Percentiles rank a stretch among this genome's conserved stretches.
phyloP scores from a whole-genome alignment of 2,888 invertebrate genomes.

The Lasiommata megera region DNA sequence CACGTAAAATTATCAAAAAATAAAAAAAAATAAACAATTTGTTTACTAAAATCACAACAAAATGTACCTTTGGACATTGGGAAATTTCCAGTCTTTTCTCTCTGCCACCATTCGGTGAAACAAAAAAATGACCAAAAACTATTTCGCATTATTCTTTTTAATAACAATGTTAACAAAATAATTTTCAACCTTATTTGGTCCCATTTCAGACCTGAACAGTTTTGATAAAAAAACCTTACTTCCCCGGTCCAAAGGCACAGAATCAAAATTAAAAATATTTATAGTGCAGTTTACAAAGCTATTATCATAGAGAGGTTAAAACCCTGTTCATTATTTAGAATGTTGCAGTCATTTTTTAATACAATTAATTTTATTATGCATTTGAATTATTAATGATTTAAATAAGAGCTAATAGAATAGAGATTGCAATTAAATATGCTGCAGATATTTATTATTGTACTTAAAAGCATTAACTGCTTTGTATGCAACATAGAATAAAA shows the following conservation, averaged over 20 bases:
- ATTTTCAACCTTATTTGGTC: constrained; percentile 38
- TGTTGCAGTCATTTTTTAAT: constrained; percentile 28
- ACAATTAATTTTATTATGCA: constrained; percentile 5
- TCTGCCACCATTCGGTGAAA: constrained; percentile 30
- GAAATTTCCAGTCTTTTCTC: constrained; percentile 40
- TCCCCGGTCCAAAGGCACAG: constrained; percentile 37
- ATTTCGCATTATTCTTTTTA: constrained; percentile 27
- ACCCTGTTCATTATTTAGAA: constrained; percentile 54
- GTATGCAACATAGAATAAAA: neutral
- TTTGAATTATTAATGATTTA: neutral
- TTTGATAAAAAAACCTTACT: constrained; percentile 21
- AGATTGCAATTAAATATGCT: neutral
- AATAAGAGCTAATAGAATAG: neutral
- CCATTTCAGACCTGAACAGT: constrained; percentile 38
- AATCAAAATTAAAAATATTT: constrained; percentile 31
- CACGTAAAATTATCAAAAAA: constrained; percentile 28
- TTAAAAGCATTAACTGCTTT: neutral
- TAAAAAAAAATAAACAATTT: constrained; percentile 13
- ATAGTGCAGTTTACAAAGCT: constrained; percentile 23
- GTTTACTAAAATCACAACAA: constrained; percentile 27
- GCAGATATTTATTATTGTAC: constrained; percentile 1
- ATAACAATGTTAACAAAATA: constrained; percentile 31
- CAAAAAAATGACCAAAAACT: constrained; percentile 26
- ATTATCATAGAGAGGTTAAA: constrained; percentile 36
- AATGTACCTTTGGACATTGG: constrained; percentile 36